Evolutionary conservation across 2,888 invertebrate genomes (phyloP).

Genomic region (Ormia ochracea): DNA sequence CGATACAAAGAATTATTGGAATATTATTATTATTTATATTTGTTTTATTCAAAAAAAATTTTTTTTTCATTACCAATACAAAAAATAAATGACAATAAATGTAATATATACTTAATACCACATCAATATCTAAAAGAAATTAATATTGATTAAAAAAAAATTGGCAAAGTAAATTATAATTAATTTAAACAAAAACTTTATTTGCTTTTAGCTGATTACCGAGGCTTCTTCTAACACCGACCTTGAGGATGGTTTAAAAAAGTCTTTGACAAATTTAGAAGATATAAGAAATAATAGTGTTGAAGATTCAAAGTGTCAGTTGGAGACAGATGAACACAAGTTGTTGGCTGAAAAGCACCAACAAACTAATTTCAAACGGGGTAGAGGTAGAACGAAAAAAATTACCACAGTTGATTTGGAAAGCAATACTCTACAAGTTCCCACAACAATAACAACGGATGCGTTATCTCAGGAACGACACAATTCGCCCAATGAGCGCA

Average conservation of each 20-base stretch:
- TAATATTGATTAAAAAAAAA: neutral
- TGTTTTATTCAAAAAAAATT: too few relatives aligned
- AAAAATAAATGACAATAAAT: too few relatives aligned
- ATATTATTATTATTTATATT: too few relatives aligned
- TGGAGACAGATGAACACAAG: slow-evolving; percentile 8
- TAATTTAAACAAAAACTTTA: neutral
- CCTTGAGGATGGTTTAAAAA: neutral
- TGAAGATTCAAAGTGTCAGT: neutral
- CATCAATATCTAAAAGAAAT: too few relatives aligned
- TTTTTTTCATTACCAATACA: too few relatives aligned
- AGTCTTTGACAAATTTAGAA: neutral
- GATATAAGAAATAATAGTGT: neutral
- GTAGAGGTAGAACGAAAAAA: slow-evolving; percentile 68
- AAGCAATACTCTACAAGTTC: neutral
- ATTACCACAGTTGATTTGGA: slow-evolving; percentile 31
- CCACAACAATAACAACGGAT: neutral
- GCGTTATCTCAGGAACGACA: slow-evolving; percentile 22
- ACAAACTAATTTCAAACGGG: slow-evolving; percentile 43
- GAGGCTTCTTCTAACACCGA: neutral
- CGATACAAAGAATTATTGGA: too few relatives aligned
- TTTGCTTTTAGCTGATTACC: neutral
- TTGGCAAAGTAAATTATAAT: neutral
- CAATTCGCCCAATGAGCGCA: slow-evolving; percentile 63
- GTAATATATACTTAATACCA: too few relatives aligned
- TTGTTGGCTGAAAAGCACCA: slow-evolving; percentile 7